These are phyloP conservation scores for Andricus quercusramuli DNA, from an alignment of 2,888 invertebrate genomes.

Conservation along the genomic window DNA sequence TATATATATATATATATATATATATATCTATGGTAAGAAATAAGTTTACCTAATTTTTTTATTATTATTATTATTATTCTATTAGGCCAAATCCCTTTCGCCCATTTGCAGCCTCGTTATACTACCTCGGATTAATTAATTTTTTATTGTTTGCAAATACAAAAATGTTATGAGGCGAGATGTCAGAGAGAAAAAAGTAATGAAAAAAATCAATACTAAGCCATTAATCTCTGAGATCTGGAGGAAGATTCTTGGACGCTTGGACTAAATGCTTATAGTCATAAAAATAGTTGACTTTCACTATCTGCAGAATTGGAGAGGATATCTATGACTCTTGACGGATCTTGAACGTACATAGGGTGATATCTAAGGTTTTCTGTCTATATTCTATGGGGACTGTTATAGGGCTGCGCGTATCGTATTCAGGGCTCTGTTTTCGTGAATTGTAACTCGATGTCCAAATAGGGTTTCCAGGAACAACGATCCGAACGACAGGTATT, in stretches of 20 bases:
- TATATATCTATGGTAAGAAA: too few relatives aligned
- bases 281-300: constrained; percentile 40
- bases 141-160: too few relatives aligned
- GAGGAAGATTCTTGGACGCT: constrained; percentile 3
- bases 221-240: neutral
- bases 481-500: constrained; percentile 7
- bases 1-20: too few relatives aligned
- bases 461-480: constrained; percentile 71
- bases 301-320: constrained; percentile 15
- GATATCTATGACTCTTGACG: constrained; percentile 45
- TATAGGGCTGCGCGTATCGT: constrained; percentile 74
- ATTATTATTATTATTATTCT: too few relatives aligned
- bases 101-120: too few relatives aligned
- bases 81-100: too few relatives aligned
- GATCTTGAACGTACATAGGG: constrained; percentile 44
- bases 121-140: too few relatives aligned
- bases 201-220: neutral
- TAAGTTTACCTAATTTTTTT: too few relatives aligned
- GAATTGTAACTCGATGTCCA: constrained; percentile 74
- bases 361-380: constrained; percentile 55
- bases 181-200: too few relatives aligned
- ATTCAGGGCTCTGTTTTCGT: constrained; percentile 74
- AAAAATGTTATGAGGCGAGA: too few relatives aligned
- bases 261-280: constrained; percentile 22
- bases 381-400: constrained; percentile 55